Conservation (phyloP, 2,888 invertebrate genomes). For the Cerastis rubricosa region DNA sequence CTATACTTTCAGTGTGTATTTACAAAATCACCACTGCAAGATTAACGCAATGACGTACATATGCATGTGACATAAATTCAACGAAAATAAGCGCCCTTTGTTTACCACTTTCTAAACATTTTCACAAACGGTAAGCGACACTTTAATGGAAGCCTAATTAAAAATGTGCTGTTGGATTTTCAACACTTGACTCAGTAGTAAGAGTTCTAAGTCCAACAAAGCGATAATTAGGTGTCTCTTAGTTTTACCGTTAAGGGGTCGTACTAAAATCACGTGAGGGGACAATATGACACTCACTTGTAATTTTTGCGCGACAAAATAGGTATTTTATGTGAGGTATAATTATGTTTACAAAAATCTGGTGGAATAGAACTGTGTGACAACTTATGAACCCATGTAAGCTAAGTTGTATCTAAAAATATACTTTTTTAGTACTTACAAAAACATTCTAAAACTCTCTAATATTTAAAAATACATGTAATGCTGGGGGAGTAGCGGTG, state of each 20-base stretch:
- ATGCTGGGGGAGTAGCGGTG: not conserved
- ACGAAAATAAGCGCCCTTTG: not conserved
- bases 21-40: not conserved
- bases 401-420: too few relatives aligned
- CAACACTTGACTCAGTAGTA: not conserved
- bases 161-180: not conserved
- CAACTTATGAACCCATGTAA: too few relatives aligned
- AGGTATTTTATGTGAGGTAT: not conserved
- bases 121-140: not conserved
- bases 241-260: not conserved
- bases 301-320: not conserved
- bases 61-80: not conserved
- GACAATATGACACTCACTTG: not conserved
- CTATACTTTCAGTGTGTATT: not conserved
- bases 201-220: not conserved
- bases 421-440: too few relatives aligned
- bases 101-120: not conserved
- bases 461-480: too few relatives aligned
- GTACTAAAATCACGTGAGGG: not conserved
- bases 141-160: not conserved
- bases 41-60: constrained; percentile 3
- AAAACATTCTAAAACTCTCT: too few relatives aligned
- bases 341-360: too few relatives aligned
- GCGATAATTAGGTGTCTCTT: not conserved
- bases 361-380: too few relatives aligned